These are phyloP conservation scores for Trinectes maculatus DNA, from an alignment of 2,113 vertebrate species.

Conservation along the genomic window DNA sequence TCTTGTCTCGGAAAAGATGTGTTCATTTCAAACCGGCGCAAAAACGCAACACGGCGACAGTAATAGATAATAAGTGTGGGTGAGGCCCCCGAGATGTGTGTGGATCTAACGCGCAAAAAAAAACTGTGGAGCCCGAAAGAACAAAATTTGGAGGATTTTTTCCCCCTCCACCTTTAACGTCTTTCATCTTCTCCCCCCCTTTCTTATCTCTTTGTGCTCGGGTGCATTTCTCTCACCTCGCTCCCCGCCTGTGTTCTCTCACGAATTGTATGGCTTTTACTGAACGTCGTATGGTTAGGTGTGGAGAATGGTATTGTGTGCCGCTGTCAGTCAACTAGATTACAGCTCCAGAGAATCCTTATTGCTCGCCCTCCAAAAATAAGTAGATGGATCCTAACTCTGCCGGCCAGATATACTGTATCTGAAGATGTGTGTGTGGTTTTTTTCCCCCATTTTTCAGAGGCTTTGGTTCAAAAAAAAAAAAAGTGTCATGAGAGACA, in stretches of 20 bases:
- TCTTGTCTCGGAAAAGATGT: conserved; percentile 14
- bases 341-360: conserved; percentile 64
- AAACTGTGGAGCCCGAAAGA: conserved; percentile 42
- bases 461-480: conserved; percentile 25
- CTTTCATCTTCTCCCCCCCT: conserved; percentile 59
- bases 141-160: conserved; percentile 48
- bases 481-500: conserved; percentile 15
- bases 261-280: conserved; percentile 68
- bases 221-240: conserved; percentile 59
- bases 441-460: conserved; percentile 15
- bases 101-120: conserved; percentile 31
- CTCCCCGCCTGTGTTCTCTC: conserved; percentile 51
- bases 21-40: conserved; percentile 32
- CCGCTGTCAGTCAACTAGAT: conserved; percentile 78
- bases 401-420: conserved; percentile 51
- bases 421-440: conserved; percentile 50
- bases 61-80: conserved; percentile 36
- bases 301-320: conserved; percentile 62
- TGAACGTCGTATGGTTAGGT: conserved; percentile 62
- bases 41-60: conserved; percentile 11
- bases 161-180: conserved; percentile 35
- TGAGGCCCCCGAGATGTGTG: conserved; percentile 31
- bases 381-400: conserved; percentile 61
- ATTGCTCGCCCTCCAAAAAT: conserved; percentile 69
- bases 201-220: conserved; percentile 64